phyloP scores from a whole-genome alignment of 1,140 invertebrate species.

The Heliconius hermathena region DNA sequence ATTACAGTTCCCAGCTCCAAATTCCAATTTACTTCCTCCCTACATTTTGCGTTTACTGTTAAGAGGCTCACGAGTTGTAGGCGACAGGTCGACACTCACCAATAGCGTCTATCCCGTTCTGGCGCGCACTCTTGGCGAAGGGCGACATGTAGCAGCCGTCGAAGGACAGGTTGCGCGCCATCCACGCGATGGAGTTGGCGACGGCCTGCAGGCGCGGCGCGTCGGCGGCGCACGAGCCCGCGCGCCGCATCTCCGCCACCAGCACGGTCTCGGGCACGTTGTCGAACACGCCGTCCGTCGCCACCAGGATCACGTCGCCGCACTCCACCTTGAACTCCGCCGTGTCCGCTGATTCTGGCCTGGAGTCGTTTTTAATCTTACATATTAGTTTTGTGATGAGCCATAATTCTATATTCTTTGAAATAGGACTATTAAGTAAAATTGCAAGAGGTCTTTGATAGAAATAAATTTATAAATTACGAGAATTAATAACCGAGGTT shows the following conservation, averaged over 20 bases:
- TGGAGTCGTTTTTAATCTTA: conserved; percentile 61
- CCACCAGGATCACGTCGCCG: conserved; percentile 97
- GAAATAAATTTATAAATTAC: too few relatives aligned
- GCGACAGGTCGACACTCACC: conserved; percentile 83
- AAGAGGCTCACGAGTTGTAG: too few relatives aligned
- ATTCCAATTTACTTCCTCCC: too few relatives aligned
- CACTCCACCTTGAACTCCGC: conserved; percentile 95
- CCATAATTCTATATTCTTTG: too few relatives aligned
- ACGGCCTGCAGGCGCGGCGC: conserved; percentile 91
- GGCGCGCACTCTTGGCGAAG: conserved; percentile 94
- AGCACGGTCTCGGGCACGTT: conserved; percentile 96
- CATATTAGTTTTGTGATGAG: too few relatives aligned
- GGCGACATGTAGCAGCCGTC: conserved; percentile 97
- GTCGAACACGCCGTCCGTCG: conserved; percentile 99
- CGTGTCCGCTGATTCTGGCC: conserved; percentile 95
- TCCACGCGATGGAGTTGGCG: conserved; percentile 96
- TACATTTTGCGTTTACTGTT: too few relatives aligned
- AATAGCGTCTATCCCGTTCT: conserved; percentile 95
- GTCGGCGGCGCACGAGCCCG: conserved; percentile 78
- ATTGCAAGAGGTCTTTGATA: too few relatives aligned
- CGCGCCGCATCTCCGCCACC: conserved; percentile 88
- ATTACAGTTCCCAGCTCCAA: too few relatives aligned
- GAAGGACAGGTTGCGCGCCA: conserved; percentile 95
- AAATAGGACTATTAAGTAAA: too few relatives aligned
- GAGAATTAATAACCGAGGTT: too few relatives aligned